Base-by-base conservation (phyloP, 2,888 invertebrate species). In the Mechanitis messenoides region DNA sequence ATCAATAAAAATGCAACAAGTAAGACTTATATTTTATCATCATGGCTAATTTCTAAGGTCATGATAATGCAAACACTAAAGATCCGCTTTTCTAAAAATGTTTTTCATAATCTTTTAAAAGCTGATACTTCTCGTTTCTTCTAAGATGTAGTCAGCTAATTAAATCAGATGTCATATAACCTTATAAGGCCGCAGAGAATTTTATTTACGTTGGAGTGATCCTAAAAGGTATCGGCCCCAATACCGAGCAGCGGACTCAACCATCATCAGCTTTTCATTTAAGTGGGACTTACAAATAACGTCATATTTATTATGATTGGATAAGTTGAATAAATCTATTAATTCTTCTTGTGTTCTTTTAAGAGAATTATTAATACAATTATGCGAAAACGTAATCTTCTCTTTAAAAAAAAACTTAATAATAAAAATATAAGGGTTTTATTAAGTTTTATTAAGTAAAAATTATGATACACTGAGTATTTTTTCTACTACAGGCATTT, bases 201-300 rank as follows among this genome's bases (percentile, higher is more conserved):
- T 71, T 71, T 74, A 69, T 69, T 66, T 63, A 63, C 65, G 65
- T 68, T 70, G 65, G 67, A 56, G 46, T 33, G 33, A 31, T 38
- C 61, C 63, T 53, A 59, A 66, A 54, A 63, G 45, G 53, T 57
- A 50, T 54, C 53, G 35, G 46, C 50, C 38, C 58, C 56, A 56
- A 58, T 59, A 58, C 28, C 38, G 69, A 50, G 31, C 31, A 28
- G 42, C 31, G 7, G n/a, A 31, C 31, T 1, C 31, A 50, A 50
- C 20, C 20, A 50, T 31, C 31, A 50, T 7, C 50, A 50, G 31
- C 50, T 50, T 50, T 50, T 11, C 31, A 50, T 11, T 11, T 50
- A 6, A 31, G 31, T 50, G 28, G 50, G 50, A n/a, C 9, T 50
- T 9, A 50, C 31, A 50, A 50, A 20, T 47, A 47, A 47, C 28